Percentiles rank a stretch among this genome's conserved stretches.
Conservation (phyloP, 2,113 vertebrate species). For the Cromileptes altivelis region DNA sequence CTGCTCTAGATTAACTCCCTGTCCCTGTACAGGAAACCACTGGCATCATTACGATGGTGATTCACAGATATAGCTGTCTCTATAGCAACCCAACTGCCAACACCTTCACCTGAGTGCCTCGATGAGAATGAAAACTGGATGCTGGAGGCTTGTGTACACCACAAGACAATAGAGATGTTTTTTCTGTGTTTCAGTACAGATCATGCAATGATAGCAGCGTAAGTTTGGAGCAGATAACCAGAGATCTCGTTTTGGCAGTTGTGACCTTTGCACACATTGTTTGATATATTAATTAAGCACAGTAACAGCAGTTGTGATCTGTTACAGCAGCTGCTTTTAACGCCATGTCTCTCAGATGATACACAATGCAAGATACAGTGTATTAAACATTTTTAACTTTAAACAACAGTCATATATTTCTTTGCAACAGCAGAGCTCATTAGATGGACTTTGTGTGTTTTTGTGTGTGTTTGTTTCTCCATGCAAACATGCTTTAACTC, state of each 20-base stretch:
- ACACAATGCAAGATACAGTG: not conserved
- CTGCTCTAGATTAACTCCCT: constrained; percentile 2
- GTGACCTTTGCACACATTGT: not conserved
- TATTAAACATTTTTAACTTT: not conserved
- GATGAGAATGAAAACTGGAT: constrained; percentile 16
- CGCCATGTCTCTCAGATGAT: not conserved
- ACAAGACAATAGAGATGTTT: not conserved
- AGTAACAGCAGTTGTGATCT: not conserved
- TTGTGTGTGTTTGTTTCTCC: not conserved
- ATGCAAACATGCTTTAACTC: constrained; percentile 7
- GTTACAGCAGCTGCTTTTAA: not conserved
- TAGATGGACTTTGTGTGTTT: constrained; percentile 9
- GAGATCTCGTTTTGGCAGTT: not conserved
- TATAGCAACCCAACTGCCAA: constrained; percentile 40
- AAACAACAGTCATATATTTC: not conserved
- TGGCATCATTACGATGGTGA: constrained; percentile 8
- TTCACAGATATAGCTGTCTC: constrained; percentile 38
- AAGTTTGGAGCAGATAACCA: not conserved
- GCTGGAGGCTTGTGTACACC: not conserved
- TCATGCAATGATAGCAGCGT: not conserved
- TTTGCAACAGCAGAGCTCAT: constrained; percentile 8
- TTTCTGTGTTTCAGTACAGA: not conserved
- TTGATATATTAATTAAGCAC: not conserved
- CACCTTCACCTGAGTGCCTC: constrained; percentile 29
- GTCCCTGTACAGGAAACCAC: not conserved